These are phyloP conservation scores for Atta colombica DNA, from an alignment of 1,140 invertebrate species.

Conservation along the genomic window DNA sequence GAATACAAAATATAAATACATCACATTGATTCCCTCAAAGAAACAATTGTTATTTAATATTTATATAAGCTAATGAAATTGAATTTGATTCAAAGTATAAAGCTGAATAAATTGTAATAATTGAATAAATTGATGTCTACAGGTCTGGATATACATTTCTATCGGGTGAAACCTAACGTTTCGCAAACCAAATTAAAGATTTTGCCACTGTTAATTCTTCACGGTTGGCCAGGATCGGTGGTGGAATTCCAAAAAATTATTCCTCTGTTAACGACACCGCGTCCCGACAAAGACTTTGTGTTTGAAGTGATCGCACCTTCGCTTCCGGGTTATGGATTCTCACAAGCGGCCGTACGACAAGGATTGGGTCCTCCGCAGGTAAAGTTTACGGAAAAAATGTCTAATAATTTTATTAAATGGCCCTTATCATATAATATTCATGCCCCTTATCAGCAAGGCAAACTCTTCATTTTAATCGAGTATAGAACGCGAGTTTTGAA, in stretches of 20 bases:
- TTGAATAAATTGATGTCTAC: slow-evolving; percentile 69
- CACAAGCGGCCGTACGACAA: slow-evolving; percentile 83
- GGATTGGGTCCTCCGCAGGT: slow-evolving; percentile 80
- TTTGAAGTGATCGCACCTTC: slow-evolving; percentile 94
- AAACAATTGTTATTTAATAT: background rate
- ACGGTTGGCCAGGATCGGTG: slow-evolving; percentile 97
- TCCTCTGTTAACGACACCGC: slow-evolving; percentile 89
- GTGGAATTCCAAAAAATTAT: slow-evolving; percentile 95
- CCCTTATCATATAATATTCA: background rate
- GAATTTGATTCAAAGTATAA: background rate
- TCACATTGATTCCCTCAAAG: background rate
- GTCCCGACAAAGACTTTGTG: slow-evolving; percentile 88
- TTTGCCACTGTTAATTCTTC: slow-evolving; percentile 91
- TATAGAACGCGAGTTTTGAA: too few species aligned
- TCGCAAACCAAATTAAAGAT: slow-evolving; percentile 87
- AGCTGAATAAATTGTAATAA: background rate
- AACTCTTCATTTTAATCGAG: too few species aligned
- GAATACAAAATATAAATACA: background rate
- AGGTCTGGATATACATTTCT: slow-evolving; percentile 91
- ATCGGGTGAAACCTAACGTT: slow-evolving; percentile 88
- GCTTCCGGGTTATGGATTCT: slow-evolving; percentile 93
- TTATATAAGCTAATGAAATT: background rate
- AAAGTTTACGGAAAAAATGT: background rate
- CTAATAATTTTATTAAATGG: background rate
- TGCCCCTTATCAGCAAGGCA: too few species aligned